phyloP scores from a whole-genome alignment of 2,888 invertebrate genomes.

The Gari tellinella region DNA sequence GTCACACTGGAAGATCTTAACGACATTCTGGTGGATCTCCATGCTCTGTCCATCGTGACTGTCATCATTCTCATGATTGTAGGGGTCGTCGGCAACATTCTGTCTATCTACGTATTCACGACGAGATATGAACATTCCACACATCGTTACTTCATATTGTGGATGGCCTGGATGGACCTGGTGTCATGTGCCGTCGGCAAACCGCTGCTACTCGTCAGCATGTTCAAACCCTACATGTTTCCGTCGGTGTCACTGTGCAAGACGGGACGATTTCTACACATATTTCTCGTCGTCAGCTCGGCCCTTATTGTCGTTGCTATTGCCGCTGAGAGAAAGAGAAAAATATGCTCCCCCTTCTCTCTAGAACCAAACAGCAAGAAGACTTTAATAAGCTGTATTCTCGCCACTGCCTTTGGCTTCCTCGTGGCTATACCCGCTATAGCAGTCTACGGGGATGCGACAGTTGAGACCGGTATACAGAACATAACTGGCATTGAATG shows the following conservation, averaged over 20 bases:
- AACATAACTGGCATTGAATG: slow-evolving; percentile 72
- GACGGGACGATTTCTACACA: slow-evolving; percentile 62
- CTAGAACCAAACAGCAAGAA: slow-evolving; percentile 59
- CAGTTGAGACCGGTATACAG: slow-evolving; percentile 59
- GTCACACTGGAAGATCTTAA: slow-evolving; percentile 62
- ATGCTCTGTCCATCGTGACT: slow-evolving; percentile 68
- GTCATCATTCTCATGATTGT: slow-evolving; percentile 67
- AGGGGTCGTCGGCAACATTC: slow-evolving; percentile 70
- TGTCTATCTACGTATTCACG: slow-evolving; percentile 69
- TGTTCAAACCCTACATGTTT: slow-evolving; percentile 70
- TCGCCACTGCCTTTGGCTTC: slow-evolving; percentile 59
- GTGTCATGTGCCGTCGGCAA: slow-evolving; percentile 68
- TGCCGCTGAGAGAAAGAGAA: slow-evolving; percentile 70
- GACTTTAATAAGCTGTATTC: slow-evolving; percentile 59
- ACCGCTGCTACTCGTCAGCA: slow-evolving; percentile 72
- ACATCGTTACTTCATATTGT: slow-evolving; percentile 68
- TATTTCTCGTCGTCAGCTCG: slow-evolving; percentile 67
- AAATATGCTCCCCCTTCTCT: slow-evolving; percentile 72
- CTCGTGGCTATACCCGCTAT: slow-evolving; percentile 64
- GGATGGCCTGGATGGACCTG: slow-evolving; percentile 70
- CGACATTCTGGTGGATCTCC: slow-evolving; percentile 57
- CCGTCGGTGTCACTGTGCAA: slow-evolving; percentile 67
- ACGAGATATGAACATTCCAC: slow-evolving; percentile 68
- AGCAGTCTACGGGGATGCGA: slow-evolving; percentile 65
- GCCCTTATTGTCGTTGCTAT: slow-evolving; percentile 72